Evolutionary conservation across 2,888 invertebrate genomes (phyloP), one percentile per base, ranked within the genome.

Genomic region (Lithophane semibrunnea): DNA sequence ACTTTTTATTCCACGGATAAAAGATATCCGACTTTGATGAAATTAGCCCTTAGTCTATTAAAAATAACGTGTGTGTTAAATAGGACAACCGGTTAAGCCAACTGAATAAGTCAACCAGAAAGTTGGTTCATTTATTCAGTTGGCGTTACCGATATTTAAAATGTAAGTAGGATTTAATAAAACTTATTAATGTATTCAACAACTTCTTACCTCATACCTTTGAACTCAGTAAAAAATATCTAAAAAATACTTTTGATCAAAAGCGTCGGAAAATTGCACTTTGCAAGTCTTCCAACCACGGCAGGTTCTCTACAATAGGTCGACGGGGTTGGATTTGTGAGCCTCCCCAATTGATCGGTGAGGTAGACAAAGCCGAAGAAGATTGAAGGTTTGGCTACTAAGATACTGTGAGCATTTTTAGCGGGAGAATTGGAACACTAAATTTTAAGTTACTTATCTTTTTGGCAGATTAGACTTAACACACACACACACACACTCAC

Each of bases 271-370:
- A 75, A 64, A 73, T 77, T 82, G 77, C 82, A 85, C 85, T 68
- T 52, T 74, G 56, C 71, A 82, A 68, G 49, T 65, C 67, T 73
- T 52, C 29, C 10, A 12, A 1, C 47, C 10, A 37, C 42, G 85
- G 77, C 47, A 71, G 70, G 29, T 65, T 29, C 42, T 69, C 42
- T 61, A 77, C 77, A 82, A 65, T 68, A 85, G 82, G 68, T 73
- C n/a, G 83, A 85, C 77, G 71, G 63, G 82, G 56, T 72, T 47
- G 77, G 73, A 71, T 85, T 82, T 85, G 73, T 77, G 71, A 84
- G 24, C 49, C 49, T 56, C 66, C 47, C 16, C 54, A 73, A 83
- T 82, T 74, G 86, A 85, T 85, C 24, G 78, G 42, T 77, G 74
- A 72, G 71, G 75, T 65, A 73, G 76, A 70, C 58, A 71, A 72